A percentile compares a stretch with the other conserved stretches of the same genome.
Evolutionary conservation across 2,888 invertebrate genomes (phyloP).

Genomic region (Drosophila nr. perissopoda): DNA sequence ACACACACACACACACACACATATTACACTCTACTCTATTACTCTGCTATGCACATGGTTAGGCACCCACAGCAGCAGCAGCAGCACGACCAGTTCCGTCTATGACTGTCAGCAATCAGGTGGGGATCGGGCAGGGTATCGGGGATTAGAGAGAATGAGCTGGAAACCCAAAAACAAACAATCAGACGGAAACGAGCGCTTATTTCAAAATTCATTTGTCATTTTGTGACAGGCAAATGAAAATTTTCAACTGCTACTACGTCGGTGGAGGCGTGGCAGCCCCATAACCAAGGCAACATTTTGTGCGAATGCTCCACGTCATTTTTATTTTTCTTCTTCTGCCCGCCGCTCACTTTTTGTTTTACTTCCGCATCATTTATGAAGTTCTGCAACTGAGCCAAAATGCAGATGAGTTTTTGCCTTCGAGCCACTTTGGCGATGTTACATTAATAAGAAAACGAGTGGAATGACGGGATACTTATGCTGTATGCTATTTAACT

Average conservation of each 20-base stretch:
- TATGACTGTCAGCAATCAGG: conserved; percentile 11
- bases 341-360: conserved; percentile 11
- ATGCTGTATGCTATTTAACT: conserved; percentile 3
- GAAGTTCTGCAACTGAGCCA: conserved; percentile 56
- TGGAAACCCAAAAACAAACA: conserved; percentile 65
- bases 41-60: conserved; percentile 13
- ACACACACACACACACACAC: background rate
- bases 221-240: conserved; percentile 77
- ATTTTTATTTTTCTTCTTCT: background rate
- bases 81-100: conserved; percentile 44
- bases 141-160: conserved; percentile 39
- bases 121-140: background rate
- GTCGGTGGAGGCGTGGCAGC: conserved; percentile 27
- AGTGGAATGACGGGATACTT: conserved; percentile 18
- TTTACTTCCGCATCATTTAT: conserved; percentile 65
- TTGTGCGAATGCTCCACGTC: conserved; percentile 42
- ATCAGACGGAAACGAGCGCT: conserved; percentile 72
- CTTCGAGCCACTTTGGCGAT: conserved; percentile 16
- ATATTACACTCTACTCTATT: background rate
- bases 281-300: conserved; percentile 40
- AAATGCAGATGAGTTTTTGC: conserved; percentile 58
- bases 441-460: conserved; percentile 32
- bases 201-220: conserved; percentile 81
- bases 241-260: conserved; percentile 51
- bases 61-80: conserved; percentile 31